Base-by-base conservation (phyloP, 2,797 vertebrate species). In the Silurus lanzhouensis region DNA sequence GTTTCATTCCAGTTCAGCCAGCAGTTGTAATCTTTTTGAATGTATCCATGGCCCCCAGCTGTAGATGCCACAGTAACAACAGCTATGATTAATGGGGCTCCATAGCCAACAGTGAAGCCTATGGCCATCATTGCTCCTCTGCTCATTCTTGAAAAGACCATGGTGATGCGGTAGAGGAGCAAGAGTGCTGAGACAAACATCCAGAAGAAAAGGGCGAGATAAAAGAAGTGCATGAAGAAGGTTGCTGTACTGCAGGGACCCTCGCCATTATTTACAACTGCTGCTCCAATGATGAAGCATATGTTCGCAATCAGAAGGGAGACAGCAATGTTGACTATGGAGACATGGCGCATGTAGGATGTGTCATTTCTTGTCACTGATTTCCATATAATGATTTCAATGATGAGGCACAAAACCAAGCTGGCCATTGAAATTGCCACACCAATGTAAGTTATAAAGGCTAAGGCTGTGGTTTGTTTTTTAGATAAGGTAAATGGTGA, bases 171-270 rank as follows among this genome's bases (percentile, higher is more conserved):
- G 88, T 98, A 97, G 72, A 98, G 93, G 66, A 99, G 93, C 90
- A 98, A 94, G 72, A 98, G 91, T 12, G 94, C 97, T 64, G 96
- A 95, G 0, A 95, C 93, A 13, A 99, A 89, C 97, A 98, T 98
- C 97, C 97, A 99, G 91, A 98, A 98, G 84, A 98, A 98, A 64
- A 96, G 91, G 0, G 96, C 95, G n/a, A 99, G 94, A 88, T 99
- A 99, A 92, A 98, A 98, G 68, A 98, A 94, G 85, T 99, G 97
- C 70, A 95, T 94, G 61, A 98, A 98, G 91, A 97, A 99, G 0
- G 97, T 96, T 22, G 95, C 92, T 0, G 96, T 86, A n/a, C 88
- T 89, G 68, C 98, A 99, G 27, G 94, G 84, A 0, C 10, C 1
- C 2, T 60, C 52, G 13, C 12, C 3, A 91, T 91, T 87, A 0